Base-by-base conservation (phyloP, 1,140 invertebrate genomes). In the Caenorhabditis tropicalis region DNA sequence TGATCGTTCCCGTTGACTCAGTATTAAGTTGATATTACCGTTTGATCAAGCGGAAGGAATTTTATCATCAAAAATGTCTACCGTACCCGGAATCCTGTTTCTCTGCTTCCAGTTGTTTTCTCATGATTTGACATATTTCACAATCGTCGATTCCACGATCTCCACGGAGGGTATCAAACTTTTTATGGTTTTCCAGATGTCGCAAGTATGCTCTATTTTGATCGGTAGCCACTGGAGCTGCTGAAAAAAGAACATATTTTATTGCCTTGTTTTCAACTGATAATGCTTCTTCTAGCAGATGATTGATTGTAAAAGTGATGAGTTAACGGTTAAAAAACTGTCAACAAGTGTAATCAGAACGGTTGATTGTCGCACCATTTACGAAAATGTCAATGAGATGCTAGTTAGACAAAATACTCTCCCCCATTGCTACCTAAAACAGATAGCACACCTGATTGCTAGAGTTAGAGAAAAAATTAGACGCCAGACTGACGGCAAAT, bases 121-220 rank as follows among this genome's bases (percentile, higher is more conserved):
- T 74, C 65, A 74, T 74, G 15, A 74, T 74, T 10, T 74, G 65
- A n/a, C 65, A 74, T 24, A 74, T 74, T 74, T 74, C 65, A 43
- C 65, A 74, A 74, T 74, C 36, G 15, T 74, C 65, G 36, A 74
- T 74, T 74, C 65, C 65, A 24, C 65, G 65, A 36, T 43, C 65
- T 3, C 65, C 65, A 19, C 65, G 33, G n/a, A 74, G 36, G 24
- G 65, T 74, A 31, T 74, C 65, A 43, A 74, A 74, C 65, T 74
- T 74, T 27, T 74, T 74, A 12, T 74, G 65, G 12, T 74, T 74
- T 74, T 74, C 65, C n/a, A 74, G 33, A 43, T 74, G 65, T 24
- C 65, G 65, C 2, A 74, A n/a, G n/a, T 24, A 74, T 33, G 65
- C 65, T 46, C 36, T 43, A n/a, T 74, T 74, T 74, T 74, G 65